Evolutionary conservation across 2,888 invertebrate genomes (phyloP).

Genomic region (Ametastegia equiseti): DNA sequence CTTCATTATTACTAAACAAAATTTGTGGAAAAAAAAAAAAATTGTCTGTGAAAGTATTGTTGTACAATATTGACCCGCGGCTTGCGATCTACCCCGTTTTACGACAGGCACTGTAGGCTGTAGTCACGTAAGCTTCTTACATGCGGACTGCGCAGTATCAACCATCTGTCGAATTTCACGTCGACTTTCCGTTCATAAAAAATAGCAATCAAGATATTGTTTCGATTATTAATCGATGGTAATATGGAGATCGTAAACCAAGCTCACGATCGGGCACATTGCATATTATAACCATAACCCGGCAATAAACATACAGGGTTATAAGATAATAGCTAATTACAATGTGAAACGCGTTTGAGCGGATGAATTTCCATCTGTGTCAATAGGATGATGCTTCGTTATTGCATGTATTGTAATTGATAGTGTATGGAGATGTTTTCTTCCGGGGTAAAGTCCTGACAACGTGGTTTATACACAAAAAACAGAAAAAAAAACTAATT

Average conservation of each 20-base stretch:
- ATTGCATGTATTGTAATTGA: background rate
- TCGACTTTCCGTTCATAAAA: too few species aligned
- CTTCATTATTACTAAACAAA: too few species aligned
- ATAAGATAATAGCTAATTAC: background rate
- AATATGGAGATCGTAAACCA: background rate
- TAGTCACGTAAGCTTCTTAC: too few species aligned
- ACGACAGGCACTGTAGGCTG: too few species aligned
- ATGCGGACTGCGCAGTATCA: too few species aligned
- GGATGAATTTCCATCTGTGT: constrained; percentile 10
- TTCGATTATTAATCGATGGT: background rate
- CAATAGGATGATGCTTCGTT: background rate
- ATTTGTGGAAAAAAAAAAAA: too few species aligned
- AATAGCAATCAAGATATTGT: too few species aligned
- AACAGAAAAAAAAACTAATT: background rate
- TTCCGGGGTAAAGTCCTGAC: background rate
- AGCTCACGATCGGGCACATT: background rate
- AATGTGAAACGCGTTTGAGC: constrained; percentile 5
- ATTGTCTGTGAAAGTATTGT: too few species aligned
- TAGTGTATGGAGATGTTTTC: too few species aligned
- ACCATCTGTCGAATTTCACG: too few species aligned
- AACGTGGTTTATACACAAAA: background rate
- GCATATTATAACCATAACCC: background rate
- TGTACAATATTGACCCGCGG: too few species aligned
- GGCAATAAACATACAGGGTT: background rate
- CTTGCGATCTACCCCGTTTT: too few species aligned